Conservation (phyloP, 37 sponge, comb jelly and placozoan genomes). For the Spongilla lacustris region DNA sequence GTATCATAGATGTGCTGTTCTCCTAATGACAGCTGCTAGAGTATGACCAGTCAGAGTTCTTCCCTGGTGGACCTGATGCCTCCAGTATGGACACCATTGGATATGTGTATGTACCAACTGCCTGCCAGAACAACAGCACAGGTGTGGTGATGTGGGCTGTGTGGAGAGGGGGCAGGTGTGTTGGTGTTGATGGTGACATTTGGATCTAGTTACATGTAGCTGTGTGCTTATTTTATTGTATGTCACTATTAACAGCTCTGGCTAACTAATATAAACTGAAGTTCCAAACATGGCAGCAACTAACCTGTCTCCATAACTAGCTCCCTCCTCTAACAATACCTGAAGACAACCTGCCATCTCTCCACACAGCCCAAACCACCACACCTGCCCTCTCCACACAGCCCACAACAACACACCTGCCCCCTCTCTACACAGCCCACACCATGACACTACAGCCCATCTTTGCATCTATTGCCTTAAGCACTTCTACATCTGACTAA, state of each 20-base stretch:
- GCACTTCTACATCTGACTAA: too few relatives aligned
- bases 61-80: slow-evolving; percentile 14
- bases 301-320: too few relatives aligned
- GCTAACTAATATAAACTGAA: too few relatives aligned
- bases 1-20: not conserved
- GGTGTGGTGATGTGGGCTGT: not conserved
- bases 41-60: slow-evolving; percentile 79
- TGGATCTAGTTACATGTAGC: too few relatives aligned
- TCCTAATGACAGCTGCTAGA: slow-evolving; percentile 52
- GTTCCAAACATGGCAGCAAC: too few relatives aligned
- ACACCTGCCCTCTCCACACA: not conserved
- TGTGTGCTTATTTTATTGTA: too few relatives aligned
- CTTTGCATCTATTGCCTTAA: too few relatives aligned
- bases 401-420: not conserved
- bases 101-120: slow-evolving; percentile 81
- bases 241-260: too few relatives aligned
- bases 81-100: slow-evolving; percentile 76
- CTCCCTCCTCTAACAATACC: too few relatives aligned
- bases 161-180: not conserved
- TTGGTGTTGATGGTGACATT: not conserved
- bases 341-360: too few relatives aligned
- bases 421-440: too few relatives aligned
- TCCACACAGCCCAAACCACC: too few relatives aligned
- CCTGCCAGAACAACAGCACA: slow-evolving; percentile 48
- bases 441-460: not conserved